These are phyloP conservation scores for Crocodylus rhombifer DNA, from an alignment of 2,797 vertebrate species.

Conservation along the genomic window DNA sequence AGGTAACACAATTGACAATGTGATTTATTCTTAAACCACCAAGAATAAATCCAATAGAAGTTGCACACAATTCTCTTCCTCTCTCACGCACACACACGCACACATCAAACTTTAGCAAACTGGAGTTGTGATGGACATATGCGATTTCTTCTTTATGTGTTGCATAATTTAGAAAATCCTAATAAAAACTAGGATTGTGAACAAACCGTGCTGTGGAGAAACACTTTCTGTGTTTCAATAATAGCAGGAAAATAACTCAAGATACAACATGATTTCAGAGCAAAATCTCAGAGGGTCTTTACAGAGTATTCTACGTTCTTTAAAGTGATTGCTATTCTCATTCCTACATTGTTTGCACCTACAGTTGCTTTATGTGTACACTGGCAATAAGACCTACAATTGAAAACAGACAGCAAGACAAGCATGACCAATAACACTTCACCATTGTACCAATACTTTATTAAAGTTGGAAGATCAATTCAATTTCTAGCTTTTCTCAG, in stretches of 20 bases:
- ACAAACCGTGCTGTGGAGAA: constrained; percentile 24
- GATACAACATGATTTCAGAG: not conserved
- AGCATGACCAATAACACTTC: constrained; percentile 46
- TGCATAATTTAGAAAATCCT: constrained; percentile 50
- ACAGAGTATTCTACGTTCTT: not conserved
- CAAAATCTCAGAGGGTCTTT: constrained; percentile 8
- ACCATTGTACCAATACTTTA: constrained; percentile 43
- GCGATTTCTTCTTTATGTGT: constrained; percentile 28
- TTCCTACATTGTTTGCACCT: constrained; percentile 17
- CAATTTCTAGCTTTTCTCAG: constrained; percentile 67
- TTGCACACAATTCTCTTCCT: constrained; percentile 4
- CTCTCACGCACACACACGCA: not conserved
- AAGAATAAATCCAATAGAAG: constrained; percentile 47
- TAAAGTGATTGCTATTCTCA: not conserved
- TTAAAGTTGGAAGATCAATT: constrained; percentile 71
- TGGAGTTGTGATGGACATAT: constrained; percentile 37
- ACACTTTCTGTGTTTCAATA: constrained; percentile 29
- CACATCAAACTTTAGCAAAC: constrained; percentile 29
- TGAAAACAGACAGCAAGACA: not conserved
- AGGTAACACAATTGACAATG: not conserved
- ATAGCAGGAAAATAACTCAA: constrained; percentile 26
- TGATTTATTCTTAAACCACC: constrained; percentile 30
- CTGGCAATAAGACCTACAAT: not conserved
- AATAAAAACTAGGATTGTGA: constrained; percentile 46
- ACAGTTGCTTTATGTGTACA: not conserved